Base-by-base conservation (phyloP, 2,113 vertebrate genomes). In the Pseudorasbora parva region DNA sequence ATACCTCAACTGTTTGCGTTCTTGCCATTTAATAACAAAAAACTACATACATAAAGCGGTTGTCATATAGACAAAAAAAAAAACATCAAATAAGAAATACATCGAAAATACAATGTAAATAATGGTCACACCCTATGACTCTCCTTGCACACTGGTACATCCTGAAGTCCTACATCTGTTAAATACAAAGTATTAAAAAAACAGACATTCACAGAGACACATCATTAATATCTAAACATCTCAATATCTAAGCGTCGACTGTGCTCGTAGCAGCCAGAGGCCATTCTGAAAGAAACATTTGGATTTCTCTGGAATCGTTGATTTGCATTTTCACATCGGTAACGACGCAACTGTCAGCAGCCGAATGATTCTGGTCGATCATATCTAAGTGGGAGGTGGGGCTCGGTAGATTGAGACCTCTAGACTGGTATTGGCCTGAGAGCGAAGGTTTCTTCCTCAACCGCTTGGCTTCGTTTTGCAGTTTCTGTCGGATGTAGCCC, bases 401-500 rank as follows among this genome's bases (percentile, higher is more conserved):
- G 66, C 82, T 45, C 2, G 62, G 41, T 37, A 86, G 37, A 78
- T 57, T 82, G 33, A 68, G 56, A 84, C 59, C 81, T 73, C 83
- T 87, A 68, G 85, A 81, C 30, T 88, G 83, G 8, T 69, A 81
- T 81, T 78, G 57, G 17, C 49, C 81, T 41, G 86, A 77, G 25
- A 83, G 64, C 66, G 76, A 74, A 3, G 89, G 89, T 77, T 89
- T 89, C 86, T 90, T 90, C 69, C 90, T 85, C 82, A 92, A 82
- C 57, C 91, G 69, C 85, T 92, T 92, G 62, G 90, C 87, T 86
- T 92, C 91, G 5, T 92, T 92, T 85, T 92, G 91, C 14, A 92
- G 89, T 84, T 92, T 92, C 86, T 92, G 91, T 14, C 91, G 88
- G 83, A 92, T 91, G 87, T 92, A 92, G 85, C 89, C 89, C 84